Conservation (phyloP, 2,113 vertebrate species). For the Cricetomys ansorgei region DNA sequence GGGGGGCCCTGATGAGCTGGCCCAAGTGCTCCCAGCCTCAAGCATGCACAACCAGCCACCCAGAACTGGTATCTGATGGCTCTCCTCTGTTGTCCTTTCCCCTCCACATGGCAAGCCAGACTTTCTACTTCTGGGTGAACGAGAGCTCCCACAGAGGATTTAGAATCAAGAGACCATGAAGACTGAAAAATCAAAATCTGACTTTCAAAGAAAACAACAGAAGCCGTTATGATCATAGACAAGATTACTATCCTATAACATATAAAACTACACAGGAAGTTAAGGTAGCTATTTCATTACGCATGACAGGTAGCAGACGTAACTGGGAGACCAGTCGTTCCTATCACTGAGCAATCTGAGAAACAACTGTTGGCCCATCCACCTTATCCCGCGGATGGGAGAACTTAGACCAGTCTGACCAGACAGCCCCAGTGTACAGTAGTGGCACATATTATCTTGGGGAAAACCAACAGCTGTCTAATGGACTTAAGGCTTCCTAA, state of each 20-base stretch:
- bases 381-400: not conserved
- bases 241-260: not conserved
- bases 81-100: not conserved
- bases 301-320: not conserved
- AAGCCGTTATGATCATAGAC: not conserved
- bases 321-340: not conserved
- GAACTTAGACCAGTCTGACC: not conserved
- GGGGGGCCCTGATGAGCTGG: not conserved
- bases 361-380: not conserved
- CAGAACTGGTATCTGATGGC: not conserved
- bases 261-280: not conserved
- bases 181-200: not conserved
- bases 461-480: too few relatives aligned
- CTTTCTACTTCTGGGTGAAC: not conserved
- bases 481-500: too few relatives aligned
- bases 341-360: not conserved
- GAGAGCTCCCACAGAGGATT: not conserved
- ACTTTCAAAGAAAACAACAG: not conserved
- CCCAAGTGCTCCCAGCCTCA: accelerated
- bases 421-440: too few relatives aligned
- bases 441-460: too few relatives aligned
- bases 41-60: not conserved
- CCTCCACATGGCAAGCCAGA: not conserved
- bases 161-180: not conserved
- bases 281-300: not conserved